These are phyloP conservation scores for Mobula birostris DNA, from an alignment of 2,113 vertebrate species.

Conservation along the genomic window DNA sequence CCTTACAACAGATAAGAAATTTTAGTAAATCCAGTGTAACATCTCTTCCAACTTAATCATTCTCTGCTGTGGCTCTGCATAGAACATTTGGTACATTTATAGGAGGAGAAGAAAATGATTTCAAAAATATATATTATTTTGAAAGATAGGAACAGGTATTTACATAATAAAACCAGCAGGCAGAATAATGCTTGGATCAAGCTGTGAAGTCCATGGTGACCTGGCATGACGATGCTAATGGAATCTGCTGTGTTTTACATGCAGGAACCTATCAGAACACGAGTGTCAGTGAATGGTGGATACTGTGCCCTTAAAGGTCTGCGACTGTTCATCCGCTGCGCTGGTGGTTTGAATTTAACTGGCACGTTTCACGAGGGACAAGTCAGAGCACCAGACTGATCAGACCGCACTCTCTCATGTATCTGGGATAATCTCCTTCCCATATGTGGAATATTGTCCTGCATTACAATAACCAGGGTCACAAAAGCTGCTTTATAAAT, in stretches of 20 bases:
- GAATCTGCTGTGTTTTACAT: not conserved
- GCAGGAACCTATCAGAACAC: not conserved
- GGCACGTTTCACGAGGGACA: not conserved
- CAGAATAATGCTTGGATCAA: not conserved
- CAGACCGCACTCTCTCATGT: not conserved
- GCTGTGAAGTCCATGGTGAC: not conserved
- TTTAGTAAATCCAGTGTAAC: constrained; percentile 22
- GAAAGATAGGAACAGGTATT: not conserved
- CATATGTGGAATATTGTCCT: not conserved
- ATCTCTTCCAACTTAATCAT: no score
- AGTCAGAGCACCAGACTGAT: not conserved
- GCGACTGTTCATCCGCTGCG: not conserved
- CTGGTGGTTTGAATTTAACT: not conserved
- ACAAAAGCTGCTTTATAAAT: not conserved
- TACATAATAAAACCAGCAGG: constrained; percentile 1
- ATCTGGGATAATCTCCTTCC: not conserved
- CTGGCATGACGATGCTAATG: not conserved
- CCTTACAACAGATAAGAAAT: constrained; percentile 17
- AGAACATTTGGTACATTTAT: not conserved
- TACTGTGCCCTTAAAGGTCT: not conserved
- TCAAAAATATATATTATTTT: constrained; percentile 26
- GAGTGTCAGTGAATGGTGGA: not conserved
- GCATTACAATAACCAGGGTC: not conserved
- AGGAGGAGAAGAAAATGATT: not conserved
- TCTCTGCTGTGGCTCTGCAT: not conserved